A percentile compares a stretch with the other conserved stretches of the same genome.
These are phyloP conservation scores for Thysanoteuthis rhombus DNA, from an alignment of 2,888 invertebrate species.

Conservation along the genomic window DNA sequence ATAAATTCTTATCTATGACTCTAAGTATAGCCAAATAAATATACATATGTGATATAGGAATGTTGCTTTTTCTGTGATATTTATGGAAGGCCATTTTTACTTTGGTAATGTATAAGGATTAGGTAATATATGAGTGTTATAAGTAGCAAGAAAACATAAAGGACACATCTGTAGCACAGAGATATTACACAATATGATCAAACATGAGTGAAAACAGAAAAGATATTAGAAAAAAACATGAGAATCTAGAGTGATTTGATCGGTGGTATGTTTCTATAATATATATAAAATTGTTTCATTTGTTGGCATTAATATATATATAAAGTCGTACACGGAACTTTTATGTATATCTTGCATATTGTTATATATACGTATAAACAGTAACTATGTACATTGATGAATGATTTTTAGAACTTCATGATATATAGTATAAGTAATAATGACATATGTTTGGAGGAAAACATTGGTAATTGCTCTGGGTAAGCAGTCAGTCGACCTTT, in stretches of 20 bases:
- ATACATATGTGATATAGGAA: background rate
- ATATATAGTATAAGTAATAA: too few species aligned
- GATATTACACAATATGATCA: background rate
- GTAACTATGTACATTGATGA: too few species aligned
- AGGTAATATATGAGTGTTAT: background rate
- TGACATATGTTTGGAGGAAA: too few species aligned
- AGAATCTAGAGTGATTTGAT: background rate
- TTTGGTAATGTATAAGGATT: background rate
- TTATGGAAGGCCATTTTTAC: background rate
- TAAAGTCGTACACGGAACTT: background rate
- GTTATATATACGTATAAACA: background rate
- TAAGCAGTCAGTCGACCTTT: too few species aligned
- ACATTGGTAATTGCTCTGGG: too few species aligned
- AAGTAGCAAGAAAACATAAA: background rate
- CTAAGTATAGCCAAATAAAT: background rate
- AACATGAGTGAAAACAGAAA: background rate
- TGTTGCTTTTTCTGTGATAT: background rate
- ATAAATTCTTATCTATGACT: background rate
- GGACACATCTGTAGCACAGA: background rate
- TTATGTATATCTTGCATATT: background rate
- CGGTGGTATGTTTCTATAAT: background rate
- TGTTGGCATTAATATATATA: background rate
- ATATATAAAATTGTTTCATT: background rate
- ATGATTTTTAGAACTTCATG: too few species aligned
- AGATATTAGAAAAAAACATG: background rate